Evolutionary conservation across 2,888 invertebrate genomes (phyloP), one percentile per base, ranked within the genome.

Genomic region (Zhengitettix transpicula): DNA sequence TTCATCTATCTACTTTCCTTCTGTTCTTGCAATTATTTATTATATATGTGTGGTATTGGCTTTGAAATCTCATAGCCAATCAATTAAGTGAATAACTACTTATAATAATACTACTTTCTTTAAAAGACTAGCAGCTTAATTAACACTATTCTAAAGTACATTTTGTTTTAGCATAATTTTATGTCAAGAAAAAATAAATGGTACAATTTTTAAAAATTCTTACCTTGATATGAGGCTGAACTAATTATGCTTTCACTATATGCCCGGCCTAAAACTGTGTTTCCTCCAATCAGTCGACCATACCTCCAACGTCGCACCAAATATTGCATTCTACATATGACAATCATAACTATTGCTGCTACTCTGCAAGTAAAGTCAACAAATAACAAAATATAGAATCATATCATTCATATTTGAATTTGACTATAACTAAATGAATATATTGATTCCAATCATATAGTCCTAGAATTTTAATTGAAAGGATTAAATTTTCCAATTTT

Each of bases 261-360:
- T 14, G 47, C 47, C 8, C 47, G 47, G 9, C 47, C 47, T 47
- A 47, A 47, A 12, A 47, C 47, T 47, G 47, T 47, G n/a, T n/a
- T 47, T n/a, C 47, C 47, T 8, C 47, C 47, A 47, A 47, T 47
- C n/a, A 47, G n/a, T 14, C 47, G 2, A 8, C 47, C 47, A 47
- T 47, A 47, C 47, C 77, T 77, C 84, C 84, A 84, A 52, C 81
- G 74, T 59, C 75, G 71, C 5, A 83, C 81, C 64, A 85, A 73
- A 71, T 77, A 84, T 66, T 81, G 81, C 81, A 87, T 84, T 60
- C 86, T 74, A 52, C 76, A 72, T 57, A 84, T 74, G 52, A 82
- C 80, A 51, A 84, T 75, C 8, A 84, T 71, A 14, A 76, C 75
- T 58, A 80, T 69, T 7, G 74, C 81, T 0, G 75, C 78, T 63